phyloP scores from a whole-genome alignment of 2,888 invertebrate genomes.

The Amblyteles armatorius region DNA sequence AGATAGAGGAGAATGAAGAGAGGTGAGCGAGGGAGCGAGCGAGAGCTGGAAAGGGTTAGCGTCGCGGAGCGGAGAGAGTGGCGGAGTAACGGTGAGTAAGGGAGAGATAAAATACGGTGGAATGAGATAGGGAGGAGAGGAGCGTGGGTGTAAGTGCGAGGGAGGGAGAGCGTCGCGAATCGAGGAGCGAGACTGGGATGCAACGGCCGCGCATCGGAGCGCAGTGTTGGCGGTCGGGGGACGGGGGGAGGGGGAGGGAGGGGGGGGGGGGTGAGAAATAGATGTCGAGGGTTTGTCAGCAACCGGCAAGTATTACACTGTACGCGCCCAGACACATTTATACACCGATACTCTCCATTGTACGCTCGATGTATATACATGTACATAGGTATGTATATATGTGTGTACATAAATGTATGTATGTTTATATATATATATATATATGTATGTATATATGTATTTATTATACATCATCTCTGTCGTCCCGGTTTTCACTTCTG shows the following conservation, averaged over 20 bases:
- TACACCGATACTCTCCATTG: conserved; percentile 23
- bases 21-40: conserved; percentile 23
- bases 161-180: conserved; percentile 46
- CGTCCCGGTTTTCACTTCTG: conserved; percentile 27
- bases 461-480: conserved; percentile 47
- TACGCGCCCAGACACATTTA: conserved; percentile 68
- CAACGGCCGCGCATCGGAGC: conserved; percentile 49
- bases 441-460: not conserved
- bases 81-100: conserved; percentile 60
- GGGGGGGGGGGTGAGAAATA: conserved; percentile 77
- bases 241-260: conserved; percentile 62
- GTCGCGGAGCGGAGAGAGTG: conserved; percentile 58
- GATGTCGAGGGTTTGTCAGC: conserved; percentile 83
- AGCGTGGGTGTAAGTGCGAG: conserved; percentile 44
- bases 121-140: conserved; percentile 10
- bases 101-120: conserved; percentile 38
- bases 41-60: conserved; percentile 62
- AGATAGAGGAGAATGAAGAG: conserved; percentile 6
- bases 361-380: conserved; percentile 13
- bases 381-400: not conserved
- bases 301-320: conserved; percentile 80
- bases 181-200: conserved; percentile 54
- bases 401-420: no score
- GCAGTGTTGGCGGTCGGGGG: conserved; percentile 30
- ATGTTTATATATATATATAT: not conserved